Percentiles rank a stretch among this genome's conserved stretches.
Conservation (phyloP, 2,797 vertebrate genomes). For the Anguilla megastoma region DNA sequence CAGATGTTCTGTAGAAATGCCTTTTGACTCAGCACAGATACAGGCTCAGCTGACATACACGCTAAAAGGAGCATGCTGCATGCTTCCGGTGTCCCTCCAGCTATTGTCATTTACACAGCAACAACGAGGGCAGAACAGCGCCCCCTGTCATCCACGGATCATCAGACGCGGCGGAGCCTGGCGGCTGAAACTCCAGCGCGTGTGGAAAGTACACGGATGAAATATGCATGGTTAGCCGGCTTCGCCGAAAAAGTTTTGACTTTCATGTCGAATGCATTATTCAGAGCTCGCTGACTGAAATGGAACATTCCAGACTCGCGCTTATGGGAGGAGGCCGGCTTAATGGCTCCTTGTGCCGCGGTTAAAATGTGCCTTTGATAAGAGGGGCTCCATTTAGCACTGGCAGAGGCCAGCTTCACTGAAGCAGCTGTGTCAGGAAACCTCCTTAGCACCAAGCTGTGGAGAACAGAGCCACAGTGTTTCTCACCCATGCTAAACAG, state of each 20-base stretch:
- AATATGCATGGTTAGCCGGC: slow-evolving; percentile 21
- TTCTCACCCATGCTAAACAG: neutral
- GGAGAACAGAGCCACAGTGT: neutral
- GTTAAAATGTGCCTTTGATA: neutral
- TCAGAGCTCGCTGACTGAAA: slow-evolving; percentile 15
- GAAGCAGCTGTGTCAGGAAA: neutral
- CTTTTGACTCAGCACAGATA: neutral
- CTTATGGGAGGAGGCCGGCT: neutral
- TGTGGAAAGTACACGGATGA: slow-evolving; percentile 24
- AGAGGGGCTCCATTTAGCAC: neutral
- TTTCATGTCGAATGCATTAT: slow-evolving; percentile 26
- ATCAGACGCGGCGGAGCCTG: neutral
- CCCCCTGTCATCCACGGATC: neutral
- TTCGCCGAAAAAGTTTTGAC: slow-evolving; percentile 2
- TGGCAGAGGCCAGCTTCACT: neutral
- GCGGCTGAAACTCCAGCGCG: slow-evolving; percentile 7
- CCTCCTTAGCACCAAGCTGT: neutral
- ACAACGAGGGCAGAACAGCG: neutral
- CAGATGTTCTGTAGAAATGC: neutral
- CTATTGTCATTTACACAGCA: neutral
- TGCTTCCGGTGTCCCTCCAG: neutral
- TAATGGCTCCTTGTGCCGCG: neutral
- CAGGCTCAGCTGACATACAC: neutral
- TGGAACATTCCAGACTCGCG: neutral
- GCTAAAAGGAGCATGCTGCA: neutral